Evolutionary conservation across 2,888 invertebrate genomes (phyloP).

Genomic region (Stenodema calcarata): DNA sequence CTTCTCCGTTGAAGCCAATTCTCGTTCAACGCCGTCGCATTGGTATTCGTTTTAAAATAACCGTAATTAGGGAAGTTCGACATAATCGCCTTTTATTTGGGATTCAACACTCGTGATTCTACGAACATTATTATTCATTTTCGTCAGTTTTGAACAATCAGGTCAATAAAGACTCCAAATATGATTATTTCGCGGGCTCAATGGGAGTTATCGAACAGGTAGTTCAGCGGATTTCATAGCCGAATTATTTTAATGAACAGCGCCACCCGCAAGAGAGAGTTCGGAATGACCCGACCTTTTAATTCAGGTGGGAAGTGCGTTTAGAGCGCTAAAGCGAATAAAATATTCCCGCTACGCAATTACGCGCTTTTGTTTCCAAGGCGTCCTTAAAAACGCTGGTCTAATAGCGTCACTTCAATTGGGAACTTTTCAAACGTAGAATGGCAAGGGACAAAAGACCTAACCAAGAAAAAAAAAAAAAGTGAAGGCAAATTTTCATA

Average conservation of each 20-base stretch:
- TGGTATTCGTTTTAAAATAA: too few relatives aligned
- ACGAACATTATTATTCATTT: too few relatives aligned
- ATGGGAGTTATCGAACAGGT: neutral
- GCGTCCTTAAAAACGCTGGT: neutral
- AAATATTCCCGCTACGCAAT: neutral
- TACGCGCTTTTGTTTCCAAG: neutral
- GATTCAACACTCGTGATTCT: too few relatives aligned
- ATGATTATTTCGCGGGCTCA: neutral
- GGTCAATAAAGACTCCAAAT: too few relatives aligned
- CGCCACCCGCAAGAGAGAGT: neutral
- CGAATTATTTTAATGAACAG: neutral
- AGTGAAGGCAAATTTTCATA: too few relatives aligned
- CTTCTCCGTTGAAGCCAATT: too few relatives aligned
- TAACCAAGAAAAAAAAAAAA: too few relatives aligned
- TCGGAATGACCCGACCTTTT: neutral
- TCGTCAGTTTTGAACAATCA: too few relatives aligned
- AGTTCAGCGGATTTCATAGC: neutral
- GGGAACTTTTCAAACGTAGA: neutral
- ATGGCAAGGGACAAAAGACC: neutral
- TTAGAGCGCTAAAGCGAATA: neutral
- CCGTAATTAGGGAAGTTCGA: too few relatives aligned
- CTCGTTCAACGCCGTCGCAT: too few relatives aligned
- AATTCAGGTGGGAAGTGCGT: neutral
- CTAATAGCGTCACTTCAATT: neutral
- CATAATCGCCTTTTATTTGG: too few relatives aligned